phyloP scores from a whole-genome alignment of 2,113 vertebrate species.

The Cynocephalus volans region DNA sequence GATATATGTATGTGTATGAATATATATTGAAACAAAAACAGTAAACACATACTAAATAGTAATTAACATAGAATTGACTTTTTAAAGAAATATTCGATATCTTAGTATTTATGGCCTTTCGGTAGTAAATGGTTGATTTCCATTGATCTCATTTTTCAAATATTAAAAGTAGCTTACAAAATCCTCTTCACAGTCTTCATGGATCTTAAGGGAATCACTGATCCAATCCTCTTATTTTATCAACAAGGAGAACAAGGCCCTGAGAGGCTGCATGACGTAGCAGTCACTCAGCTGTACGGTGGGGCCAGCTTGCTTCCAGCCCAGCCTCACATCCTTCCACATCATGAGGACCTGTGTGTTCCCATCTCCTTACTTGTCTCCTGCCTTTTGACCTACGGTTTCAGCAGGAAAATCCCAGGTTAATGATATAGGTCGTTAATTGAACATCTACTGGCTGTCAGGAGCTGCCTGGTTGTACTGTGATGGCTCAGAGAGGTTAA shows the following conservation, averaged over 20 bases:
- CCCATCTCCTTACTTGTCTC: neutral
- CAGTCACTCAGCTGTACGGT: neutral
- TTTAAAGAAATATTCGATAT: conserved; percentile 47
- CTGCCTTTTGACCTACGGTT: neutral
- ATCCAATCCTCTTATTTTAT: neutral
- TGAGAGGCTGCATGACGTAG: too few relatives aligned
- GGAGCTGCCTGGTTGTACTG: neutral
- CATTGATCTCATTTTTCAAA: neutral
- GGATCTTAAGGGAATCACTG: neutral
- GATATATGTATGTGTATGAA: neutral
- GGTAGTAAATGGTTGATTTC: neutral
- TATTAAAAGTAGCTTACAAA: conserved; percentile 12
- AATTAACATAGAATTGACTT: conserved; percentile 49
- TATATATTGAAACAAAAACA: conserved; percentile 20
- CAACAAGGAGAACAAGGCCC: neutral
- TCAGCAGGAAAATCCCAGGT: neutral
- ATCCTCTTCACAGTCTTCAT: neutral
- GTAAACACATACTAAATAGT: conserved; percentile 38
- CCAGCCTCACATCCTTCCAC: neutral
- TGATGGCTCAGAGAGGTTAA: neutral
- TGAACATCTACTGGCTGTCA: neutral
- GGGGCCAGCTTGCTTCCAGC: neutral
- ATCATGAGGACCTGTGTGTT: rapidly evolving
- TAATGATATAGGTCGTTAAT: neutral
- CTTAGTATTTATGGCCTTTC: conserved; percentile 21